Evolutionary conservation across 64 coral and sea anemone genomes (phyloP).

Genomic region (Montipora capricornis): DNA sequence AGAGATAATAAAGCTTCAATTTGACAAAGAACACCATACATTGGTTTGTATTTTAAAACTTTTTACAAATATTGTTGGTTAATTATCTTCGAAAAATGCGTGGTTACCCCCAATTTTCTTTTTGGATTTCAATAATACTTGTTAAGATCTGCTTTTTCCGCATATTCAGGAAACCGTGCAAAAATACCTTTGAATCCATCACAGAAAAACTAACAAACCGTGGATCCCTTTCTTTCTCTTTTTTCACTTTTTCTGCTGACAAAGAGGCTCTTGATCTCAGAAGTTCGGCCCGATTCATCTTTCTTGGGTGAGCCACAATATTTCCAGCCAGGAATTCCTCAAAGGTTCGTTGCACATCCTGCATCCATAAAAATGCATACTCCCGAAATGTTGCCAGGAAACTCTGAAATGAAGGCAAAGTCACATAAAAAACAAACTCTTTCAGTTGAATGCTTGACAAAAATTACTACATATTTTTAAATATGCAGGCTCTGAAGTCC

Average conservation of each 20-base stretch:
- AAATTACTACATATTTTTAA: no score
- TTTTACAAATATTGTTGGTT: no score
- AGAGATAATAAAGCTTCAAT: no score
- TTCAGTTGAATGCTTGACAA: neutral
- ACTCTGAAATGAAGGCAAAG: conserved; percentile 45
- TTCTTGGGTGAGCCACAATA: conserved; percentile 93
- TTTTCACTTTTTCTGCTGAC: conserved; percentile 82
- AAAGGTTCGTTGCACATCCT: conserved; percentile 96
- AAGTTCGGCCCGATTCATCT: conserved; percentile 90
- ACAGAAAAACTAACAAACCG: conserved; percentile 27
- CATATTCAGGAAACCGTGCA: no score
- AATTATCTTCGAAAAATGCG: no score
- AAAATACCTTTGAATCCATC: no score
- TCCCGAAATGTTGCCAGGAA: conserved; percentile 93
- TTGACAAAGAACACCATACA: no score
- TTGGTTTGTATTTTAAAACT: no score
- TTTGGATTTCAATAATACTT: no score
- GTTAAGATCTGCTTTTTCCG: no score
- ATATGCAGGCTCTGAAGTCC: no score
- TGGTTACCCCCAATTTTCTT: no score
- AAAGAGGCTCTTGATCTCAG: conserved; percentile 86
- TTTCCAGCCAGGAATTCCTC: conserved; percentile 95
- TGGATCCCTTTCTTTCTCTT: conserved; percentile 89
- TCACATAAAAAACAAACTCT: neutral
- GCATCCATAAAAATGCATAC: conserved; percentile 99